Percentiles rank a stretch among this genome's conserved stretches.
Conservation (phyloP, 1,140 invertebrate species). For the Leptonema lineaticorne region DNA sequence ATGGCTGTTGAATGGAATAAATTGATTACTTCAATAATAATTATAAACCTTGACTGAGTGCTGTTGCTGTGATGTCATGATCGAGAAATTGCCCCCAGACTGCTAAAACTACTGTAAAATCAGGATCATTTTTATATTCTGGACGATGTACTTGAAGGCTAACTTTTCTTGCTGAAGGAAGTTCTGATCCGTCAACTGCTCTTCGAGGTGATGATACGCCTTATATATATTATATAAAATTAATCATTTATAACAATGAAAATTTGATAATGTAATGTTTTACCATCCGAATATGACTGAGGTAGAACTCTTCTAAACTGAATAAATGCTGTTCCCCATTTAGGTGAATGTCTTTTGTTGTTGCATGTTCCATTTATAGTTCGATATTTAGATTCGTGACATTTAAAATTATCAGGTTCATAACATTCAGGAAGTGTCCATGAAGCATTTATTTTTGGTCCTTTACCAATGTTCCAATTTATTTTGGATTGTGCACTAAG, state of each 20-base stretch:
- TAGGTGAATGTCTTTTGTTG: constrained; percentile 64
- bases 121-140: constrained; percentile 67
- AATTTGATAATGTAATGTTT: neutral
- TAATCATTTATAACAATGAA: neutral
- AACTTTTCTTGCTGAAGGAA: constrained; percentile 74
- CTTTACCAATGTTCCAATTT: constrained; percentile 56
- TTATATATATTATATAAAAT: constrained; percentile 43
- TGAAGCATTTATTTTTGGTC: constrained; percentile 51
- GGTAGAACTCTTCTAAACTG: constrained; percentile 70
- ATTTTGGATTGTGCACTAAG: constrained; percentile 20
- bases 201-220: constrained; percentile 68
- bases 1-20: neutral
- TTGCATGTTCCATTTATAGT: constrained; percentile 80
- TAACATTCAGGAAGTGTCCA: constrained; percentile 46
- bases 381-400: constrained; percentile 60
- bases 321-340: constrained; percentile 72
- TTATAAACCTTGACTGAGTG: constrained; percentile 64
- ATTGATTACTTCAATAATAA: neutral
- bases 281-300: constrained; percentile 78
- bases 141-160: constrained; percentile 72
- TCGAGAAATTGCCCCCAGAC: constrained; percentile 96
- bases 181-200: constrained; percentile 53
- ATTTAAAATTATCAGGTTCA: constrained; percentile 34
- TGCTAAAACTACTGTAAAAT: constrained; percentile 78
- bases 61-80: constrained; percentile 89